These are phyloP conservation scores for Casuarius casuarius DNA, from an alignment of 2,113 vertebrate species.

Conservation along the genomic window DNA sequence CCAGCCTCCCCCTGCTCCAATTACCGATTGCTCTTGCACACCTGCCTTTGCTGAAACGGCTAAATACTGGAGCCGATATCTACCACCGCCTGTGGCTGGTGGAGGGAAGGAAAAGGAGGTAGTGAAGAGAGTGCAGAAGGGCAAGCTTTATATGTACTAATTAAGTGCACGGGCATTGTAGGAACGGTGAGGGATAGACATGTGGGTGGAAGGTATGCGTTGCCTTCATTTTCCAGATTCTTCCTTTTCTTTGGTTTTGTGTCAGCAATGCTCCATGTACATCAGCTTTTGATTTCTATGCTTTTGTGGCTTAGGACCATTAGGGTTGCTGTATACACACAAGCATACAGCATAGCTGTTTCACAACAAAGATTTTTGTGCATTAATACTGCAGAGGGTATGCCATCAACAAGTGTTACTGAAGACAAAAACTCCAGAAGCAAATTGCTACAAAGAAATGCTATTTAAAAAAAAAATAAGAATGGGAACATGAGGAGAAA, in stretches of 20 bases:
- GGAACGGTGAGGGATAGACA: not conserved
- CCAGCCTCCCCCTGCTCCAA: not conserved
- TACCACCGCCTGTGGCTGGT: not conserved
- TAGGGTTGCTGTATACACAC: conserved; percentile 58
- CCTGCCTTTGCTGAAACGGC: not conserved
- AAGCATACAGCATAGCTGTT: conserved; percentile 38
- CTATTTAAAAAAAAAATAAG: conserved; percentile 26
- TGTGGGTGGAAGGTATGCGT: conserved; percentile 12
- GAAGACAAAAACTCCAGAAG: not conserved
- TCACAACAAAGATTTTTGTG: conserved; percentile 28
- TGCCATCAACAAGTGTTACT: not conserved
- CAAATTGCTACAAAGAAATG: not conserved
- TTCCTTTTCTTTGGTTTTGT: conserved; percentile 8
- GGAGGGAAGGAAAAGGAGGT: not conserved
- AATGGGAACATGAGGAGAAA: not conserved
- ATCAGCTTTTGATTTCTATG: conserved; percentile 54
- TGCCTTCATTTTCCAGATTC: conserved; percentile 26
- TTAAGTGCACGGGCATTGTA: not conserved
- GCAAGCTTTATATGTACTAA: not conserved
- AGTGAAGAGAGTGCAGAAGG: not conserved
- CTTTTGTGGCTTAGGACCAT: conserved; percentile 37
- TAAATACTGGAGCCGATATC: not conserved
- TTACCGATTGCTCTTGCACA: not conserved
- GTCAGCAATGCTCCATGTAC: conserved; percentile 19
- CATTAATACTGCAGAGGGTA: not conserved